Evolutionary conservation across 2,113 vertebrate species (phyloP).

Genomic region (Pterocles orientalis): DNA sequence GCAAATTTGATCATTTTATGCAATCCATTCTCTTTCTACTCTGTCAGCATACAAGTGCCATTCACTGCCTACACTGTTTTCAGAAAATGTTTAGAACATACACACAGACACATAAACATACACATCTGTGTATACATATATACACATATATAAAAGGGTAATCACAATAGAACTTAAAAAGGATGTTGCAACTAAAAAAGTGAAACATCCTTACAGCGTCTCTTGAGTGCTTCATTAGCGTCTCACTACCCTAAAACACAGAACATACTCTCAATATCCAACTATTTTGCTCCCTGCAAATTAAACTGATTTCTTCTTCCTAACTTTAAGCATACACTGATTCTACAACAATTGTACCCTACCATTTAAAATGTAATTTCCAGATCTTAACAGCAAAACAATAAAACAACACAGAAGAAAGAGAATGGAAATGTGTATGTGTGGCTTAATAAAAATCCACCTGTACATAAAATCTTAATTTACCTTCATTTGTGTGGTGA

Average conservation of each 20-base stretch:
- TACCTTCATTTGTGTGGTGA: constrained; percentile 93
- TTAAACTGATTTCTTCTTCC: background rate
- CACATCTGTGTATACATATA: fast-evolving
- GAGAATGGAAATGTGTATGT: background rate
- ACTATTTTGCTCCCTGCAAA: fast-evolving
- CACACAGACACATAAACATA: background rate
- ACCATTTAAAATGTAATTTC: constrained; percentile 47
- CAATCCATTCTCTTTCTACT: background rate
- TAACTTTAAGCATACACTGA: background rate
- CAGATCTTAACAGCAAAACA: constrained; percentile 40
- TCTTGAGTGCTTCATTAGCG: background rate
- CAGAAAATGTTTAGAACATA: background rate
- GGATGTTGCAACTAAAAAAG: background rate
- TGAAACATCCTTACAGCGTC: background rate
- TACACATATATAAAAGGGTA: background rate
- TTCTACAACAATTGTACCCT: background rate
- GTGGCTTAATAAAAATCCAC: background rate
- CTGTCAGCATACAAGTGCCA: background rate
- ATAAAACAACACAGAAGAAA: background rate
- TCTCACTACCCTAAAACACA: background rate
- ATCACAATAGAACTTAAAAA: background rate
- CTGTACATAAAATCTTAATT: background rate
- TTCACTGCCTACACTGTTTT: background rate
- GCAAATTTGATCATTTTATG: background rate
- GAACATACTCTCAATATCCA: background rate